Conservation (phyloP, 2,797 vertebrate species). For the Scolopax rusticola region DNA sequence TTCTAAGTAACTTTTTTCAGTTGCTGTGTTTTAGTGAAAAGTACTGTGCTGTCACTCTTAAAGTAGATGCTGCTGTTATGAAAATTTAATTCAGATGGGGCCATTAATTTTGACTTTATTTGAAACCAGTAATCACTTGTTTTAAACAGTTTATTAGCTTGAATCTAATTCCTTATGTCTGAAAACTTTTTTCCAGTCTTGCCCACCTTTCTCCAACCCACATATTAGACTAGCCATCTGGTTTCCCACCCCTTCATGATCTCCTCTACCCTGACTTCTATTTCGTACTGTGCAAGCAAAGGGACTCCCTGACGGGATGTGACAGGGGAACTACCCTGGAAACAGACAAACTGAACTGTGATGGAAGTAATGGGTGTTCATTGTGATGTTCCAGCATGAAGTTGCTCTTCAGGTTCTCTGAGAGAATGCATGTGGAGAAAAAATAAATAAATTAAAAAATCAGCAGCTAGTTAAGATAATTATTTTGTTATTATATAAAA, state of each 20-base stretch:
- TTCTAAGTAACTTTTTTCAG: background rate
- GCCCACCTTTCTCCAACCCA: accelerated
- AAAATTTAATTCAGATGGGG: background rate
- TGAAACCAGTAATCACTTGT: background rate
- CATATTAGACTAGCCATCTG: background rate
- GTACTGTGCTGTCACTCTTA: background rate
- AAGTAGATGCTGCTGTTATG: background rate
- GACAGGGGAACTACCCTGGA: background rate
- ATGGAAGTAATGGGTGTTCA: background rate
- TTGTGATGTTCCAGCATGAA: background rate
- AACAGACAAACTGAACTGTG: background rate
- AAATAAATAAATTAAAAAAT: background rate
- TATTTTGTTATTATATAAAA: background rate
- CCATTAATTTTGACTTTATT: background rate
- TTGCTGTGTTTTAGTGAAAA: background rate
- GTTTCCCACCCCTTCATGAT: background rate
- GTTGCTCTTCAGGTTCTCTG: background rate
- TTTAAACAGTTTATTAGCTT: background rate
- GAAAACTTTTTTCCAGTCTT: background rate
- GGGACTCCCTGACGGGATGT: background rate
- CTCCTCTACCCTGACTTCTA: background rate
- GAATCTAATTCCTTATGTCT: background rate
- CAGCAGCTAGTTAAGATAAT: background rate
- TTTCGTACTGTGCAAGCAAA: background rate
- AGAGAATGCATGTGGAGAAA: background rate